These are phyloP conservation scores for Palythoa caribaeorum DNA, from an alignment of 92 coral and sea anemone genomes.

Conservation along the genomic window DNA sequence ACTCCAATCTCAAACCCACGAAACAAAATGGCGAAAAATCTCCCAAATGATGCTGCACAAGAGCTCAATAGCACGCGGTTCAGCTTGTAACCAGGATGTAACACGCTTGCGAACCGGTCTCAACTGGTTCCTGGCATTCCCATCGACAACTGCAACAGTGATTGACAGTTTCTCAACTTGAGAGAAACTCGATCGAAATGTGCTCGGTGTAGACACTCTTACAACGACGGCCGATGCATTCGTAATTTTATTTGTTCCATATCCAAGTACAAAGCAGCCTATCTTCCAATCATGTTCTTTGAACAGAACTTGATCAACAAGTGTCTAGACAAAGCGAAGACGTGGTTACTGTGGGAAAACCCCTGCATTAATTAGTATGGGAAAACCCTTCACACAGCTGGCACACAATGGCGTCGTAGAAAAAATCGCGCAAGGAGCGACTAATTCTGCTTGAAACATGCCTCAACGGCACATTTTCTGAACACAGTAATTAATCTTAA, in stretches of 20 bases:
- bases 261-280: not conserved
- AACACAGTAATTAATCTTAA: no score
- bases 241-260: not conserved
- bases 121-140: conserved; percentile 23
- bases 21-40: conserved; percentile 47
- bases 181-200: not conserved
- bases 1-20: not conserved
- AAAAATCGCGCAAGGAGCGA: no score
- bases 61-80: conserved; percentile 15
- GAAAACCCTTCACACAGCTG: not conserved
- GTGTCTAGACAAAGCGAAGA: conserved; percentile 6
- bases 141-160: not conserved
- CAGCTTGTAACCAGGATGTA: conserved; percentile 27
- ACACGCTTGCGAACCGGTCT: conserved; percentile 29
- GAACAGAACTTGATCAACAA: not conserved
- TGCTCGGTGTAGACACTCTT: conserved; percentile 10
- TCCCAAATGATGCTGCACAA: not conserved
- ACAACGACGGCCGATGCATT: not conserved
- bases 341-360: conserved; percentile 22
- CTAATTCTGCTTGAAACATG: not conserved
- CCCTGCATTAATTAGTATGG: not conserved
- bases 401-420: no score
- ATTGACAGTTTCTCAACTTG: conserved; percentile 22
- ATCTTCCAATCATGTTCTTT: conserved; percentile 31
- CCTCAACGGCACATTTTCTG: no score